phyloP scores from a whole-genome alignment of 2,113 vertebrate genomes.

The Gorsachius goisagi region DNA sequence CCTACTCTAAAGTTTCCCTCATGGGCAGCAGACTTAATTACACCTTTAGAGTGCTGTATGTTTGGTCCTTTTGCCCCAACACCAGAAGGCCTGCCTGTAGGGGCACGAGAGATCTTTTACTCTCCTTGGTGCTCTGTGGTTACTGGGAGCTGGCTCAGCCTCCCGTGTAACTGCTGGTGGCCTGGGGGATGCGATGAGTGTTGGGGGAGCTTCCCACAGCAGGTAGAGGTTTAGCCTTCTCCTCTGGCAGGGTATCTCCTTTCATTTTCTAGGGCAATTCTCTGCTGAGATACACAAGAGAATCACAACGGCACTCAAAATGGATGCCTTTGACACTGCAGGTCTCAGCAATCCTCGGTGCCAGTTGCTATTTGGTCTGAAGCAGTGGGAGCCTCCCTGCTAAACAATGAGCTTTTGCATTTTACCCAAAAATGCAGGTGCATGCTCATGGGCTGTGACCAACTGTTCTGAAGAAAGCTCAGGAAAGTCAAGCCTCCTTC shows the following conservation, averaged over 20 bases:
- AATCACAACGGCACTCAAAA: neutral
- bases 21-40: neutral
- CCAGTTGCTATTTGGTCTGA: neutral
- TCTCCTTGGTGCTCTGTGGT: neutral
- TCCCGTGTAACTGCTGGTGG: neutral
- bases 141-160: neutral
- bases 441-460: neutral
- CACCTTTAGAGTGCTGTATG: neutral
- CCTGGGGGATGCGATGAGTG: neutral
- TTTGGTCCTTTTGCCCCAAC: neutral
- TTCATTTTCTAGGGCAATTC: neutral
- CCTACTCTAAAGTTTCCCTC: neutral
- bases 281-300: neutral
- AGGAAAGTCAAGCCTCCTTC: neutral
- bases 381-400: neutral
- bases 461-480: neutral
- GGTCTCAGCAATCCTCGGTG: neutral
- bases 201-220: neutral
- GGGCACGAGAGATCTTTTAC: neutral
- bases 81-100: neutral
- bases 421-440: neutral
- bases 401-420: neutral
- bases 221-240: neutral
- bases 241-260: neutral
- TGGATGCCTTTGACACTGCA: neutral